A percentile compares a stretch with the other conserved stretches of the same genome.
phyloP scores from a whole-genome alignment of 2,797 vertebrate species.

The Loriculus beryllinus region DNA sequence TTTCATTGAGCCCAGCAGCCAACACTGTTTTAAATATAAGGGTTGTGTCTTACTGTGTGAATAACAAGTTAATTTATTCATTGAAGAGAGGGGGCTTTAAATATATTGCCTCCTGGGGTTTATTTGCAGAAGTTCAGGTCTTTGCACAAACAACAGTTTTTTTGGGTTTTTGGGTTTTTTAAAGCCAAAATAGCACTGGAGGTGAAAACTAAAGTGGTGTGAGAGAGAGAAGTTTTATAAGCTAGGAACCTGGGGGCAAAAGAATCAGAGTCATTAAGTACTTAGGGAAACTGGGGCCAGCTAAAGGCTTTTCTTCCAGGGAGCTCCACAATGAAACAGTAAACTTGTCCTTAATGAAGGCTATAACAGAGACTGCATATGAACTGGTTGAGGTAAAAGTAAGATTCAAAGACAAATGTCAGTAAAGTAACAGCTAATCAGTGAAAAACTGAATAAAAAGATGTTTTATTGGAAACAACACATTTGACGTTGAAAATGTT shows the following conservation, averaged over 20 bases:
- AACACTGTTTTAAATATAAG: neutral
- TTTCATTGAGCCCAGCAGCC: neutral
- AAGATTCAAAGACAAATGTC: neutral
- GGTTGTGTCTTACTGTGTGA: fast-evolving
- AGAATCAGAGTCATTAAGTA: neutral
- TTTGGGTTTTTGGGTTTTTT: neutral
- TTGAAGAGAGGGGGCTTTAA: neutral
- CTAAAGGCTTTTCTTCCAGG: neutral
- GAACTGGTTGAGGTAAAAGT: neutral
- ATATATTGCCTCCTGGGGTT: neutral
- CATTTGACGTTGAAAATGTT: neutral
- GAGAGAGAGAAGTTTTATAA: neutral
- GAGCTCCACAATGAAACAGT: neutral
- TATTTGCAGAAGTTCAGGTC: neutral
- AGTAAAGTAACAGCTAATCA: neutral
- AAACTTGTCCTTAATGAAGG: neutral
- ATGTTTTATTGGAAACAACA: neutral
- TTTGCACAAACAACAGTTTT: neutral
- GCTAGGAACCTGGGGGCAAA: neutral
- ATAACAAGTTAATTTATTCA: neutral
- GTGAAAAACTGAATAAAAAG: neutral
- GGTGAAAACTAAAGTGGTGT: neutral
- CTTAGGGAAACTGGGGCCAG: neutral
- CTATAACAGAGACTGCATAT: neutral
- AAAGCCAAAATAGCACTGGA: neutral